phyloP scores from a whole-genome alignment of 92 coral and sea anemone species.

The Anthopleura xanthogrammica region DNA sequence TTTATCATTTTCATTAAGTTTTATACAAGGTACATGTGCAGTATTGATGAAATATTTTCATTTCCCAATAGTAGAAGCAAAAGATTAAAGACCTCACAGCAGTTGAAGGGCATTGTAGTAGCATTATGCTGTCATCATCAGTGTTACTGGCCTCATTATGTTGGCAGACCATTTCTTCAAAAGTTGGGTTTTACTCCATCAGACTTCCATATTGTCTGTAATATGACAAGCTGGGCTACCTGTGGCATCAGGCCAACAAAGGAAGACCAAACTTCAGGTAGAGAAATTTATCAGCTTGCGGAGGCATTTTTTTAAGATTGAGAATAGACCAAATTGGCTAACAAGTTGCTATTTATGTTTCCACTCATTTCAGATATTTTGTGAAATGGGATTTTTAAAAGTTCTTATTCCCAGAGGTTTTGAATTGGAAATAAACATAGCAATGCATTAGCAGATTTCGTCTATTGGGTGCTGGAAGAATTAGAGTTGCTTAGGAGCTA shows the following conservation, averaged over 20 bases:
- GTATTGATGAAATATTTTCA: background rate
- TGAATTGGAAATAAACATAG: no score
- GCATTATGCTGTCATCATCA: slow-evolving; percentile 98
- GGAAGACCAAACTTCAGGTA: slow-evolving; percentile 7
- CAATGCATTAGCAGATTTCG: no score
- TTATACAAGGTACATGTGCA: background rate
- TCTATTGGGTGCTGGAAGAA: no score
- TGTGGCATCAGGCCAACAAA: slow-evolving; percentile 69
- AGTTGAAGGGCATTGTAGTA: slow-evolving; percentile 66
- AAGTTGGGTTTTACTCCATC: slow-evolving; percentile 74
- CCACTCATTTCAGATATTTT: no score
- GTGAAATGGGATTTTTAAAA: no score
- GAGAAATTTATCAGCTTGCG: background rate
- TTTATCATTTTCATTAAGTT: no score
- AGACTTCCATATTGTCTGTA: slow-evolving; percentile 88
- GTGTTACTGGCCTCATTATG: slow-evolving; percentile 97
- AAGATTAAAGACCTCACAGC: slow-evolving; percentile 23
- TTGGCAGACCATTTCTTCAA: slow-evolving; percentile 82
- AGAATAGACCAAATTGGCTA: no score
- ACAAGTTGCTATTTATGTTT: no score
- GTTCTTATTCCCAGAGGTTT: no score
- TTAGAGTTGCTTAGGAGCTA: no score
- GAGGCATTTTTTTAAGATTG: no score
- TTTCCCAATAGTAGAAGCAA: background rate
- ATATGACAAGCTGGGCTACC: slow-evolving; percentile 97